A percentile compares a stretch with the other conserved stretches of the same genome.
phyloP scores from a whole-genome alignment of 2,113 vertebrate species.

The Vombatus ursinus region DNA sequence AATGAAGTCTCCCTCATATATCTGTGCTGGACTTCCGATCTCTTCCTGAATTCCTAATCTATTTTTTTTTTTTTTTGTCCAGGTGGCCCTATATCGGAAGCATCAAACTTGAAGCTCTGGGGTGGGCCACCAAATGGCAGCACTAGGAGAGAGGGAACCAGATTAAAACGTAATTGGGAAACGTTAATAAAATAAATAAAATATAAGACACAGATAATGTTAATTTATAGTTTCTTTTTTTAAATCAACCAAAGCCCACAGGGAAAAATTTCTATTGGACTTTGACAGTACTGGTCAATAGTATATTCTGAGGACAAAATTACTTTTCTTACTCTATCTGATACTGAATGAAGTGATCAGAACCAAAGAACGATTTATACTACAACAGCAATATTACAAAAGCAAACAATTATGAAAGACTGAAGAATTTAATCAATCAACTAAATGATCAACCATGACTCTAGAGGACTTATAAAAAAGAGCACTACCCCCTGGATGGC shows the following conservation, averaged over 20 bases:
- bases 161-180: not conserved
- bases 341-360: not conserved
- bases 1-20: not conserved
- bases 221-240: not conserved
- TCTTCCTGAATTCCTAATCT: not conserved
- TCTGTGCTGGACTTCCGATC: not conserved
- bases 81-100: not conserved
- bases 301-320: not conserved
- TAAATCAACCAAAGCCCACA: not conserved
- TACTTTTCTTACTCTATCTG: not conserved
- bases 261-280: not conserved
- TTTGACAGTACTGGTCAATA: not conserved
- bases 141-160: not conserved
- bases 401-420: not conserved
- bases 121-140: not conserved
- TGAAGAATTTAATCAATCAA: not conserved
- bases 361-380: not conserved
- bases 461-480: not conserved
- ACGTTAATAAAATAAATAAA: not conserved
- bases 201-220: not conserved
- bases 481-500: not conserved
- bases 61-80: not conserved
- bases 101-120: not conserved
- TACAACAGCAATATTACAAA: not conserved
- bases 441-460: not conserved